Conservation (phyloP, 1,140 invertebrate genomes). For the Penaeus vannamei region DNA sequence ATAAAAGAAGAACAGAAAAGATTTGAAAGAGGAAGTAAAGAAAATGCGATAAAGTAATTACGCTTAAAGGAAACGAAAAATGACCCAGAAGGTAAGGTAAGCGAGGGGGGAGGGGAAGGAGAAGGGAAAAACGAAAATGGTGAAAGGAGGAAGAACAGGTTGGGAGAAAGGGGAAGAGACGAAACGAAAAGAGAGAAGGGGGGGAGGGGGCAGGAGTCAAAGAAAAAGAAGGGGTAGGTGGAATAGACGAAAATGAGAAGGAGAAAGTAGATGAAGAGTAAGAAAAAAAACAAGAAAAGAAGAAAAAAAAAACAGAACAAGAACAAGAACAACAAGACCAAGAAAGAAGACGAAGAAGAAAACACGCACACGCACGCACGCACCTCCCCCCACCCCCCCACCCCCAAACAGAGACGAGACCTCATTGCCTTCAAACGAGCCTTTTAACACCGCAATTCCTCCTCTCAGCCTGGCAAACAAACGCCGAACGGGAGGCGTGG, state of each 20-base stretch:
- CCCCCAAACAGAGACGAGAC: not conserved
- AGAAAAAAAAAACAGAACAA: not conserved
- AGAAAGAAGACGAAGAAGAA: not conserved
- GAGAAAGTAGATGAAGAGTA: not conserved
- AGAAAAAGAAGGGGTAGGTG: not conserved
- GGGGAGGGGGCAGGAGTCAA: not conserved
- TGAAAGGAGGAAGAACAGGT: not conserved
- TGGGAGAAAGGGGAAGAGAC: not conserved
- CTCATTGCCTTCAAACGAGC: conserved; percentile 24
- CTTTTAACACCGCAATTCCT: not conserved
- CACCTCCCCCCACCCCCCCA: not conserved
- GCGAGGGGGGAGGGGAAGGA: not conserved
- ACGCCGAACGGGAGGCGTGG: conserved; percentile 5
- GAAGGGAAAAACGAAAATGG: not conserved
- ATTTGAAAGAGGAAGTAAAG: not conserved
- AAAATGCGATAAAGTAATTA: not conserved
- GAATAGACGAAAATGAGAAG: not conserved
- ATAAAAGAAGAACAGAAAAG: not conserved
- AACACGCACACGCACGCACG: not conserved
- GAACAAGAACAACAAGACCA: not conserved
- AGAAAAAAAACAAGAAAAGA: not conserved
- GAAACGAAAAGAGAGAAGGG: not conserved
- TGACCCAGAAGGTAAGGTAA: not conserved
- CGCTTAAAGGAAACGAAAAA: not conserved
- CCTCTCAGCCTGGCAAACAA: conserved; percentile 40